A percentile compares a stretch with the other conserved stretches of the same genome.
Conservation (phyloP, 2,113 vertebrate genomes). For the Xenopus laevis region DNA sequence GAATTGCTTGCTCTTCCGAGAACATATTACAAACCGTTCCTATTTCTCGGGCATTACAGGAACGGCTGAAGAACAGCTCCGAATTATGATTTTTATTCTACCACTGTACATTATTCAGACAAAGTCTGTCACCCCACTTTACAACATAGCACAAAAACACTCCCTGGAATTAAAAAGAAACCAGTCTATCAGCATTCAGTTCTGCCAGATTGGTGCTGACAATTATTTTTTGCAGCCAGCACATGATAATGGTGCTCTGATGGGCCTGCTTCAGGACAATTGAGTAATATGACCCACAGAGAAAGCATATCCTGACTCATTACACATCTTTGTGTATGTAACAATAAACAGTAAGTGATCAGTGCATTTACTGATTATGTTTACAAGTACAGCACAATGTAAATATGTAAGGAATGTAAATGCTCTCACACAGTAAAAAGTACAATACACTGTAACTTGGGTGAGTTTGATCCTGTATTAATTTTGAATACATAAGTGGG, state of each 20-base stretch:
- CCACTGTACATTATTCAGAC: conserved; percentile 18
- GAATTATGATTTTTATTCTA: conserved; percentile 24
- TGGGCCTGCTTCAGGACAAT: background rate
- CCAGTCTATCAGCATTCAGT: conserved; percentile 10
- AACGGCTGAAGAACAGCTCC: conserved; percentile 2
- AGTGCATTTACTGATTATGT: background rate
- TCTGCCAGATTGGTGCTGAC: background rate
- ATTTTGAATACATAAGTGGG: no score
- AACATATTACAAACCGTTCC: background rate
- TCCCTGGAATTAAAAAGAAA: conserved; percentile 10
- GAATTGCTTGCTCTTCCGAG: background rate
- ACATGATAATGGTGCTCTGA: background rate
- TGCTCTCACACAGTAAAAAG: no score
- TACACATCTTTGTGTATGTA: background rate
- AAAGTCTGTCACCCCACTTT: conserved; percentile 33
- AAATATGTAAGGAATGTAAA: background rate
- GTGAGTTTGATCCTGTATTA: no score
- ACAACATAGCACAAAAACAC: conserved; percentile 3
- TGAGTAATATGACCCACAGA: background rate
- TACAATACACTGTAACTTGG: no score
- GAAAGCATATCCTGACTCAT: background rate
- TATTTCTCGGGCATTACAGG: conserved; percentile 10
- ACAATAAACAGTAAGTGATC: background rate
- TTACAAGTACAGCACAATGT: background rate
- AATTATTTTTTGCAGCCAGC: background rate